Conservation (phyloP, 2,797 vertebrate species). For the Triplophysa yarkandensis region DNA sequence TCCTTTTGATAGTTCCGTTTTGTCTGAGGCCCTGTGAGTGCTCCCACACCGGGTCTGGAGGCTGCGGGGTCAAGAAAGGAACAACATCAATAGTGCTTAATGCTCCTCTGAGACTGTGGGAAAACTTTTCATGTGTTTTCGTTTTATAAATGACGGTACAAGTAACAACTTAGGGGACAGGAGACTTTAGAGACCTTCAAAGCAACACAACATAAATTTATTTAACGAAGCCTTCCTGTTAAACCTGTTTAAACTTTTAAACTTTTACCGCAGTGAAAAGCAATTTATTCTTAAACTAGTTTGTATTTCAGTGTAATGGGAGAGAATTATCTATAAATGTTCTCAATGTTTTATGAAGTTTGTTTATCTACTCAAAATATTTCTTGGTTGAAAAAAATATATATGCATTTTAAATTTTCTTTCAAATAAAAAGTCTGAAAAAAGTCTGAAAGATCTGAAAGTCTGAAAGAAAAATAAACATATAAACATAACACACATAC, state of each 20-base stretch:
- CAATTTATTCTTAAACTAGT: background rate
- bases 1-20: slow-evolving; percentile 57
- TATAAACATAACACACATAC: too few species aligned
- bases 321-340: background rate
- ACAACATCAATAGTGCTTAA: slow-evolving; percentile 21
- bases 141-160: background rate
- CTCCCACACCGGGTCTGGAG: slow-evolving; percentile 27
- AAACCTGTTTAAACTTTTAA: slow-evolving; percentile 30
- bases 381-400: too few species aligned
- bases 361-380: background rate
- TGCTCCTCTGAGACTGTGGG: slow-evolving; percentile 13
- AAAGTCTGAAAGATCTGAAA: too few species aligned
- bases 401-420: too few species aligned
- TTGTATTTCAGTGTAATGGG: background rate
- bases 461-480: too few species aligned
- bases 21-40: slow-evolving; percentile 29
- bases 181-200: slow-evolving; percentile 28
- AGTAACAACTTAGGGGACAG: slow-evolving; percentile 13
- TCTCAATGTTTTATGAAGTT: background rate
- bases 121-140: slow-evolving; percentile 1
- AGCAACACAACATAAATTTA: slow-evolving; percentile 23
- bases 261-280: background rate
- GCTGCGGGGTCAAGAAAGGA: slow-evolving; percentile 42
- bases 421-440: too few species aligned
- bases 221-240: slow-evolving; percentile 26